Base-by-base conservation (phyloP, 2,113 vertebrate species). In the Bagarius yarrelli region DNA sequence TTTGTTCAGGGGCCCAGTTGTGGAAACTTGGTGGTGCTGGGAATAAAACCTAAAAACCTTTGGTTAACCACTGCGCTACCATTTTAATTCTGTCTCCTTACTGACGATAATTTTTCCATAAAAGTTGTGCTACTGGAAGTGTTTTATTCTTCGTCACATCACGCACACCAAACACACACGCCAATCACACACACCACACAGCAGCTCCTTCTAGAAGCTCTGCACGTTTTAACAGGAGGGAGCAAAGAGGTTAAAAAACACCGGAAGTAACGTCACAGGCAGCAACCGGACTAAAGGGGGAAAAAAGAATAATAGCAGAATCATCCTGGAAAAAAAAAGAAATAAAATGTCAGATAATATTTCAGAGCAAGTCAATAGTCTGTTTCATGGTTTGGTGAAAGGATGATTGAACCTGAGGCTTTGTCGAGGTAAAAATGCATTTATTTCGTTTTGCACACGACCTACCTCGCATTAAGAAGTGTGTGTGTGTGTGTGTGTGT, bases 251-350 rank as follows among this genome's bases (percentile, higher is more conserved):
- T 47, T 60, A 25, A 59, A 71, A 60, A 57, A 8, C 11, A 44
- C 75, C 60, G 75, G 75, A 77, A 32, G 59, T 77, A 27, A 52
- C 59, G 75, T 77, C 75, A 77, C 27, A 1, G 18, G 13, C 55
- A 36, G 55, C 55, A 34, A 23, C 53, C 53, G 53, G 72, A 30
- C 71, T 18, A 27, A 9, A 57, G 5, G 4, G 0, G 0, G 13
- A 57, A 23, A 18, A 8, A 55, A 57, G 40, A 52, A 44, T 27
- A 15, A 30, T 30, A 71, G 69, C 69, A 71, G 44, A 44, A 52
- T 30, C 69, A 52, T 1, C 40, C 44, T 47, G 50, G 5, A 8
- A 47, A 77, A 47, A 40, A 23, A 27, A 60, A 44, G 15, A 16
- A 30, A 18, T 47, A 44, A 30, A 21, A 77, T 77, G 75, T 77